phyloP scores from a whole-genome alignment of 2,888 invertebrate species.

The Sphaerophoria rueppellii region DNA sequence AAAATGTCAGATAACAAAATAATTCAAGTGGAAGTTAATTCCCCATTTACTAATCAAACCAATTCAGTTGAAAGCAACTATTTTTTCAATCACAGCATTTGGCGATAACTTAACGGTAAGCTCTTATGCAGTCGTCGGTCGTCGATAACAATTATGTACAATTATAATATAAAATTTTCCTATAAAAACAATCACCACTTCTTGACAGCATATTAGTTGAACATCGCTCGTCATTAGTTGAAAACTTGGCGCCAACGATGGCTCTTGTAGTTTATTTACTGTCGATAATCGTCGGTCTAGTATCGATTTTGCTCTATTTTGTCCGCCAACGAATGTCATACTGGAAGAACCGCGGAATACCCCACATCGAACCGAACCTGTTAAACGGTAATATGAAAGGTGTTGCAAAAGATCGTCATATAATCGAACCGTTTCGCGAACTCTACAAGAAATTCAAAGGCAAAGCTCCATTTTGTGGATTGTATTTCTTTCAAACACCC shows the following conservation, averaged over 20 bases:
- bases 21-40: no score
- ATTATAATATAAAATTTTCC: background rate
- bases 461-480: constrained; percentile 78
- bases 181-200: background rate
- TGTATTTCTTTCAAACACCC: constrained; percentile 74
- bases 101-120: no score
- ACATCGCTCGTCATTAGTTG: background rate
- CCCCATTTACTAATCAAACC: no score
- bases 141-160: background rate
- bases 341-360: constrained; percentile 75
- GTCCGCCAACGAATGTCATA: constrained; percentile 55
- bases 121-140: background rate
- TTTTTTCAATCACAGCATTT: background rate
- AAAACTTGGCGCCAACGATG: background rate
- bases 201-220: background rate
- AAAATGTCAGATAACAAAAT: no score
- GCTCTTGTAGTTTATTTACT: background rate
- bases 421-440: background rate
- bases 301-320: background rate
- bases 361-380: constrained; percentile 72
- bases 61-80: background rate
- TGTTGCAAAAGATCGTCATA: constrained; percentile 20
- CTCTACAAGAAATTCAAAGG: constrained; percentile 76
- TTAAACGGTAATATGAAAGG: constrained; percentile 77
- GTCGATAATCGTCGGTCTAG: background rate